Conservation (phyloP, 2,797 vertebrate species). For the Pangasius mekongensis region DNA sequence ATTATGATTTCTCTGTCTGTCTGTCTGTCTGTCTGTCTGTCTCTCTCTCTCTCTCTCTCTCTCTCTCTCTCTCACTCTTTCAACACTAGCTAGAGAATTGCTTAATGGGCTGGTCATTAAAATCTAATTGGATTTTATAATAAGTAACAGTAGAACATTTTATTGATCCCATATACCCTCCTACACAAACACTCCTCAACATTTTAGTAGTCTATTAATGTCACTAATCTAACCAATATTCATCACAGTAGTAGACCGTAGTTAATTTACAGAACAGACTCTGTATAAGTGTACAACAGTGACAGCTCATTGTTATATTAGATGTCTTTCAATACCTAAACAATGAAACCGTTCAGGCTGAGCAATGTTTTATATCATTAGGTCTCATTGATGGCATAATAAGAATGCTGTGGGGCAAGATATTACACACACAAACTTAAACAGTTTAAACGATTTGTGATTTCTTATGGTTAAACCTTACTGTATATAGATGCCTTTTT, state of each 20-base stretch:
- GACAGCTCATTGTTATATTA: not conserved
- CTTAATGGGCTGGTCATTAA: constrained; percentile 23
- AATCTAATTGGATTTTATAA: constrained; percentile 25
- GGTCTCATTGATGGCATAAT: not conserved
- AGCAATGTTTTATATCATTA: not conserved
- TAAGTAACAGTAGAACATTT: constrained; percentile 22
- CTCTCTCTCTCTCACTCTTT: not conserved
- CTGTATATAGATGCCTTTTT: no score
- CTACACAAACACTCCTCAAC: constrained; percentile 17
- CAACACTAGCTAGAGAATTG: not conserved
- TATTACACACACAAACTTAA: not conserved
- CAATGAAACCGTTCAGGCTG: no score
- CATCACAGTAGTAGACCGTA: not conserved
- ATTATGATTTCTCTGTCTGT: not conserved
- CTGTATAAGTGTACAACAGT: not conserved
- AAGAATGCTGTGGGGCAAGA: not conserved
- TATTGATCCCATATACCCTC: constrained; percentile 20
- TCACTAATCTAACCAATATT: constrained; percentile 3
- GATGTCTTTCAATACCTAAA: not conserved
- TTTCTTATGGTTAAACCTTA: not conserved
- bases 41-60: not conserved
- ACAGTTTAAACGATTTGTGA: not conserved
- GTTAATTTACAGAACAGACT: not conserved
- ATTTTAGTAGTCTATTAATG: constrained; percentile 18
- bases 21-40: not conserved